Percentiles rank a stretch among this genome's conserved stretches.
Evolutionary conservation across 1,140 invertebrate species (phyloP).

Genomic region (Formica exsecta): DNA sequence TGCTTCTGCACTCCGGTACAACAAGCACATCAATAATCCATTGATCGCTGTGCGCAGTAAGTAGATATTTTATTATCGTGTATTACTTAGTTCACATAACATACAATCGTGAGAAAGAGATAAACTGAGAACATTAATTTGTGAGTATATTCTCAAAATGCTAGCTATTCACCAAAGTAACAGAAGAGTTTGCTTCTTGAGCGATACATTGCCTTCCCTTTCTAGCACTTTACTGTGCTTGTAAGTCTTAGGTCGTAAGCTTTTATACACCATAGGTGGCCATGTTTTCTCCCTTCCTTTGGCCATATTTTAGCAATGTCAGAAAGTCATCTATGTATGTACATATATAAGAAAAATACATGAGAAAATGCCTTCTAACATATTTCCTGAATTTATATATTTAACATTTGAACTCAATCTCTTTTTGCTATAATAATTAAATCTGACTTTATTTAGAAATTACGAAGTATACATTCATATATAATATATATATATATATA

Average conservation of each 20-base stretch:
- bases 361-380: conserved; percentile 22
- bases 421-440: background rate
- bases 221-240: conserved; percentile 76
- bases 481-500: background rate
- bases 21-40: conserved; percentile 73
- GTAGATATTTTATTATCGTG: conserved; percentile 67
- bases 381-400: conserved; percentile 36
- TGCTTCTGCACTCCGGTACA: conserved; percentile 76
- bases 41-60: conserved; percentile 75
- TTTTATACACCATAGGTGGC: conserved; percentile 83
- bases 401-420: conserved; percentile 2
- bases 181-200: conserved; percentile 61
- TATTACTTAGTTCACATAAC: background rate
- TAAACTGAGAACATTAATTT: background rate
- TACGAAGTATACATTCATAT: conserved; percentile 18
- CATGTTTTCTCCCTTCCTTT: conserved; percentile 76
- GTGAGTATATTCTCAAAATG: conserved; percentile 5
- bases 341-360: background rate
- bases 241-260: conserved; percentile 64
- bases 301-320: conserved; percentile 51
- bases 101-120: background rate
- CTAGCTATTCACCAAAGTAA: conserved; percentile 77
- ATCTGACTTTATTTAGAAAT: background rate
- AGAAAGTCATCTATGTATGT: background rate
- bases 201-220: conserved; percentile 74